Evolutionary conservation across 2,888 invertebrate genomes (phyloP).

Genomic region (Drosophila infuscata): DNA sequence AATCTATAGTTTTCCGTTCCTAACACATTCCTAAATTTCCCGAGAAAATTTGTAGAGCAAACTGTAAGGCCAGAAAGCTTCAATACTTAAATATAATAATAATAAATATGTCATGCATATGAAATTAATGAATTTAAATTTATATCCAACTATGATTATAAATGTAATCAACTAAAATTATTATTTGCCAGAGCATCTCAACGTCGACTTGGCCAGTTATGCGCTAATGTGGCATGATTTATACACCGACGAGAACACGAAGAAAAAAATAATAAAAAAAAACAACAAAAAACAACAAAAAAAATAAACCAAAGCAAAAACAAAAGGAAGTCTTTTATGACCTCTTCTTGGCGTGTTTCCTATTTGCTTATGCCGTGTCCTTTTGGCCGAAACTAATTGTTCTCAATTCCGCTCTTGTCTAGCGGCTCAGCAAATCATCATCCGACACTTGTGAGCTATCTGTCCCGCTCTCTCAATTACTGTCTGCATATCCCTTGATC

Average conservation of each 20-base stretch:
- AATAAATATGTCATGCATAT: no score
- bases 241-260: slow-evolving; percentile 6
- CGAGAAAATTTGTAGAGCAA: background rate
- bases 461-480: slow-evolving; percentile 5
- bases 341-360: slow-evolving; percentile 25
- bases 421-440: slow-evolving; percentile 42
- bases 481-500: background rate
- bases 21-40: background rate
- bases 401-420: slow-evolving; percentile 67
- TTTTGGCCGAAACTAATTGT: slow-evolving; percentile 51
- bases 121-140: background rate
- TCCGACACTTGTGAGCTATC: slow-evolving; percentile 73
- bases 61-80: no score
- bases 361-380: slow-evolving; percentile 15
- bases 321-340: slow-evolving; percentile 69
- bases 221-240: background rate
- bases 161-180: background rate
- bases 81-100: background rate
- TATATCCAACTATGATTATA: background rate
- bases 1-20: background rate
- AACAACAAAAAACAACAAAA: background rate
- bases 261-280: background rate
- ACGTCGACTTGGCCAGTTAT: slow-evolving; percentile 19
- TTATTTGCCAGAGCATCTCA: slow-evolving; percentile 29
- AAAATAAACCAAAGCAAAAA: slow-evolving; percentile 5